Percentiles rank a stretch among this genome's conserved stretches.
phyloP scores from a whole-genome alignment of 2,113 vertebrate species.

The Oceanites oceanicus region DNA sequence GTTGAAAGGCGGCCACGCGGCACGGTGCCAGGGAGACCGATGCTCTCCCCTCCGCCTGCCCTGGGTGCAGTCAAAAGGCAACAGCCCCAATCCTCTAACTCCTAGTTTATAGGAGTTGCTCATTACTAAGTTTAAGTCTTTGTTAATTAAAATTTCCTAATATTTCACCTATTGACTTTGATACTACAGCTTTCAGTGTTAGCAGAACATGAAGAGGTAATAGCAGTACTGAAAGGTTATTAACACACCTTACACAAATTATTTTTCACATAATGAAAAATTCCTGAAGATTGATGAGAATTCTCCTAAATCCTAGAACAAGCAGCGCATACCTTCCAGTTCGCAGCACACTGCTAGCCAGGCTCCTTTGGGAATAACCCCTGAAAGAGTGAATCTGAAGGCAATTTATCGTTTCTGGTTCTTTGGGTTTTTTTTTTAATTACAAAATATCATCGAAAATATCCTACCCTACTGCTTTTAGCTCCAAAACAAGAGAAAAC shows the following conservation, averaged over 20 bases:
- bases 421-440: not conserved
- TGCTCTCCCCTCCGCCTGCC: not conserved
- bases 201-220: not conserved
- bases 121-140: not conserved
- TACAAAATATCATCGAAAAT: not conserved
- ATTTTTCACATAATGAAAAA: not conserved
- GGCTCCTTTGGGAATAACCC: not conserved
- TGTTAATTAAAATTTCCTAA: not conserved
- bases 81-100: not conserved
- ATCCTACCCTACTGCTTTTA: not conserved
- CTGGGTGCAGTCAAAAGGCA: not conserved
- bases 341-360: not conserved
- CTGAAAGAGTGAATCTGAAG: not conserved
- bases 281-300: not conserved
- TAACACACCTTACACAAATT: not conserved
- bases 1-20: not conserved
- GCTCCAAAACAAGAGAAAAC: not conserved
- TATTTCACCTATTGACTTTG: not conserved
- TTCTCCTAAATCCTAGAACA: not conserved
- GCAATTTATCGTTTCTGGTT: not conserved
- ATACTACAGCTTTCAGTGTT: not conserved
- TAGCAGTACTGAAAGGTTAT: not conserved
- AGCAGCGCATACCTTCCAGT: not conserved
- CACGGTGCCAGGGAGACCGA: not conserved
- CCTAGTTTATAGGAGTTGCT: not conserved